A percentile compares a stretch with the other conserved stretches of the same genome.
These are phyloP conservation scores for Shinisaurus crocodilurus DNA, from an alignment of 2,113 vertebrate species.

Conservation along the genomic window DNA sequence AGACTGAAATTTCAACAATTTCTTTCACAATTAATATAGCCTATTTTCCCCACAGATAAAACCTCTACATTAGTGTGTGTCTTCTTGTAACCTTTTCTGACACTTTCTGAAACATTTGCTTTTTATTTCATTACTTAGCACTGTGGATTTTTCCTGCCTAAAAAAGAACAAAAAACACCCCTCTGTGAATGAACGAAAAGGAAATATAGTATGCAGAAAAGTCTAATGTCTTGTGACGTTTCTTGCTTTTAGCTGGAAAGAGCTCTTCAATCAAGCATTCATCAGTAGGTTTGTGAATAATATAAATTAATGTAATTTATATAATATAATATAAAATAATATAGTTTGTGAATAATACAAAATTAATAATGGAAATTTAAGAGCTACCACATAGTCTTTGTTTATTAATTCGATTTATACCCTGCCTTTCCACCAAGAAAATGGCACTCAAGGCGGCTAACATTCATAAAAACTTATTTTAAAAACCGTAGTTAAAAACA, in stretches of 20 bases:
- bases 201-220: slow-evolving; percentile 14
- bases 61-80: not conserved
- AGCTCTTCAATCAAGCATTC: not conserved
- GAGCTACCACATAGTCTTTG: not conserved
- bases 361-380: not conserved
- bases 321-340: too few species aligned
- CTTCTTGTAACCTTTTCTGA: slow-evolving; percentile 32
- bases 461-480: too few species aligned
- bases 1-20: not conserved
- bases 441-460: too few species aligned
- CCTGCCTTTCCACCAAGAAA: too few species aligned
- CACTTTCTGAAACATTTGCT: slow-evolving; percentile 4
- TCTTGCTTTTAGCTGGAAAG: slow-evolving; percentile 49
- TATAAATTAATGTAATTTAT: slow-evolving; percentile 16
- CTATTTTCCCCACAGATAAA: not conserved
- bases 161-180: not conserved
- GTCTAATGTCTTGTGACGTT: slow-evolving; percentile 23
- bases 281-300: slow-evolving; percentile 45
- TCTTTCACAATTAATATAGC: not conserved
- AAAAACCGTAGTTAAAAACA: too few species aligned
- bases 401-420: too few species aligned
- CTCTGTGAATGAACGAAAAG: slow-evolving; percentile 27
- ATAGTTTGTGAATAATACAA: too few species aligned
- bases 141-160: not conserved
- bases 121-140: slow-evolving; percentile 20